Conservation (phyloP, 2,113 vertebrate species). For the Climacteris rufus region DNA sequence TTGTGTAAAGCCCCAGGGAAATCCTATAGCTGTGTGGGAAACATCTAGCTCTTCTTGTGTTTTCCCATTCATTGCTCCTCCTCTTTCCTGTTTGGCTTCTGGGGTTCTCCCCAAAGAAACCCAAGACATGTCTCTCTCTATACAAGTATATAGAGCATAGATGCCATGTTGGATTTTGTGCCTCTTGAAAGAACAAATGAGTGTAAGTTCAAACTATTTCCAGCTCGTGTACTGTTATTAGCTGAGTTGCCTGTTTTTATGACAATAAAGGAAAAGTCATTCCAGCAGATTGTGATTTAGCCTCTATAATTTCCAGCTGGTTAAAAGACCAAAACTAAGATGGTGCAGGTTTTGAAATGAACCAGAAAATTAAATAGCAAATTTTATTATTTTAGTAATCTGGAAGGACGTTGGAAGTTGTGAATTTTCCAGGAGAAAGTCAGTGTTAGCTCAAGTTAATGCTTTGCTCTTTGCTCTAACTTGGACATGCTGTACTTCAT, state of each 20-base stretch:
- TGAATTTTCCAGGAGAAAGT: not conserved
- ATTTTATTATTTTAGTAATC: not conserved
- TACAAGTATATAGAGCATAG: not conserved
- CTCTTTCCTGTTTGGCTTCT: conserved; percentile 9
- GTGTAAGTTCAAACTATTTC: not conserved
- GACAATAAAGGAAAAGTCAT: not conserved
- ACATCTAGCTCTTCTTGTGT: not conserved
- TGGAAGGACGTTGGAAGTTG: not conserved
- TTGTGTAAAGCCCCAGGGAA: not conserved
- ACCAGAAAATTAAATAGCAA: not conserved
- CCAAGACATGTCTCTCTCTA: not conserved
- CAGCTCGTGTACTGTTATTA: not conserved
- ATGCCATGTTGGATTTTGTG: not conserved
- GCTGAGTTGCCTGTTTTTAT: not conserved
- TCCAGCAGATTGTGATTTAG: not conserved
- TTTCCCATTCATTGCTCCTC: not conserved
- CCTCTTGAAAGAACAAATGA: not conserved
- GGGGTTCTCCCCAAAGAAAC: conserved; percentile 4
- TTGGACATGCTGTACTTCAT: not conserved
- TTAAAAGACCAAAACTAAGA: not conserved
- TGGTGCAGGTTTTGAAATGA: not conserved
- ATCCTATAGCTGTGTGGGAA: conserved; percentile 43
- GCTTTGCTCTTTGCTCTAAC: conserved; percentile 14
- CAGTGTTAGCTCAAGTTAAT: not conserved
- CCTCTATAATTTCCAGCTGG: not conserved